phyloP scores from a whole-genome alignment of 2,888 invertebrate genomes.

The Palloptera scutellata region DNA sequence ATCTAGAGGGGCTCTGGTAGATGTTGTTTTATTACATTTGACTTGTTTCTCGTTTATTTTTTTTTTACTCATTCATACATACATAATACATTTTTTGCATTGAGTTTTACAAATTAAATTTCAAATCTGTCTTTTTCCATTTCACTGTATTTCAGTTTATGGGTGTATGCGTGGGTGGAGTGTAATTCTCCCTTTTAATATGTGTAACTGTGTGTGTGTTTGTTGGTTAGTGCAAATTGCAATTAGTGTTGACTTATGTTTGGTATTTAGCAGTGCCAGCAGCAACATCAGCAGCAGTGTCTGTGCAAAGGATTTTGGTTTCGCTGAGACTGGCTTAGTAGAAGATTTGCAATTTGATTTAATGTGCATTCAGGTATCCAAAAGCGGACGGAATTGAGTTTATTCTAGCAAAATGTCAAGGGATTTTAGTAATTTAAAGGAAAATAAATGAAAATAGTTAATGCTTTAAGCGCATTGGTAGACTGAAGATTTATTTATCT shows the following conservation, averaged over 20 bases:
- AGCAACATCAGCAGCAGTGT: background rate
- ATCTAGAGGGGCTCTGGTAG: no score
- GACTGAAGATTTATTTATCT: no score
- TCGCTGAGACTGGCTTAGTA: conserved; percentile 16
- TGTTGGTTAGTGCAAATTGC: conserved; percentile 17
- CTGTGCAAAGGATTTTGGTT: conserved; percentile 23
- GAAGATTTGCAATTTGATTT: conserved; percentile 22
- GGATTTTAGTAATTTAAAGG: no score
- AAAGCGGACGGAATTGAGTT: background rate
- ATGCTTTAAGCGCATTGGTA: no score
- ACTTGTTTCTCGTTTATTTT: no score
- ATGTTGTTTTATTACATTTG: no score
- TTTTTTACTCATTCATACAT: no score
- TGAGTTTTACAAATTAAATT: conserved; percentile 44
- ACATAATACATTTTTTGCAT: conserved; percentile 5
- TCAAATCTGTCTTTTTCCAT: conserved; percentile 35
- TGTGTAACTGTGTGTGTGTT: conserved; percentile 6
- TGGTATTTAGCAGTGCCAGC: conserved; percentile 19
- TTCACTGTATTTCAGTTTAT: background rate
- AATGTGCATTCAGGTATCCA: conserved; percentile 5
- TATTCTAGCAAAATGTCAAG: no score
- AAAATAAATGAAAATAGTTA: no score
- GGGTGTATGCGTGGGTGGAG: conserved; percentile 2
- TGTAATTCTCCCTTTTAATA: background rate
- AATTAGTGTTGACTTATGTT: conserved; percentile 31